Base-by-base conservation (phyloP, 2,113 vertebrate species). In the Perca flavescens region DNA sequence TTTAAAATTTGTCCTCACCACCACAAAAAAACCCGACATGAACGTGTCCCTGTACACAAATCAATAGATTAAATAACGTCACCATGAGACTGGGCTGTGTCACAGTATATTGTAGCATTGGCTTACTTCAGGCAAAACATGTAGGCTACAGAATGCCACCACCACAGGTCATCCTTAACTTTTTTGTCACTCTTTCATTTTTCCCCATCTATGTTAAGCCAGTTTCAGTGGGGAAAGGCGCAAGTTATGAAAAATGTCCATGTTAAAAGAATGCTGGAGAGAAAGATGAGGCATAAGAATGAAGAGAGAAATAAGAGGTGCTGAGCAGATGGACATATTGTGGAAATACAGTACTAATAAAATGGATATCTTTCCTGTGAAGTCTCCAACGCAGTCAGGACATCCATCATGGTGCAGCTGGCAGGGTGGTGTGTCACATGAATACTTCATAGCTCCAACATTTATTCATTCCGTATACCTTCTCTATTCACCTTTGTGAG, bases 381-480 rank as follows among this genome's bases (percentile, higher is more conserved):
- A 19, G 28, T 52, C 14, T 72, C 36, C 25, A 31, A 31, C 4
- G 25, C 0, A 9, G 1, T 22, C 56, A 53, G 43, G 60, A 31
- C 47, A 79, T 79, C 25, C 12, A 76, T 82, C 65, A 63, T 31
- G 25, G 15, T 57, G 56, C 12, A 5, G 46, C 53, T 81, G 62
- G 16, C 19, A 28, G 63, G 9, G 31, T 6, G 5, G 25, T 72
- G 34, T 53, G 49, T 50, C 62, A 31, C 19, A 47, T 76, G 58
- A 79, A 83, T 87, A 52, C 40, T 82, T 81, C 34, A 68, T 65
- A 54, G 34, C 36, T 54, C 15, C n/a, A 71, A 78, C 64, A 69
- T 73, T 69, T 64, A 68, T 58, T 81, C n/a, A 67, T 63, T 49
- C n/a, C 15, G 5, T 34, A 50, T 12, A 11, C 34, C 56, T 40